Conservation (phyloP, 2,113 vertebrate genomes). For the Dryoscopus gambensis region DNA sequence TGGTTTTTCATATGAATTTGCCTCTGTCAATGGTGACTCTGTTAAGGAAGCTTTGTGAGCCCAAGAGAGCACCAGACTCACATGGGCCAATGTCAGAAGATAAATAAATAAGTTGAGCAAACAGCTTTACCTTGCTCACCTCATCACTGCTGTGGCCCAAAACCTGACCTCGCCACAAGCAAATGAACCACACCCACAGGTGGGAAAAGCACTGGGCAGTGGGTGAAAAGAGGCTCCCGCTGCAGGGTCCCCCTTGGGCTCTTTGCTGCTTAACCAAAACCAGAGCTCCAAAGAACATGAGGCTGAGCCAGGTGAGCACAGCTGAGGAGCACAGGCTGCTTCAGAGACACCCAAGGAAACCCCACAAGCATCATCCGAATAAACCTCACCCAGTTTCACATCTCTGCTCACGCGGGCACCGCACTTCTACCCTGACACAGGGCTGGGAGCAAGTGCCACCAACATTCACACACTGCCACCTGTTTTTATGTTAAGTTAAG, state of each 20-base stretch:
- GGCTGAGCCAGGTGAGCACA: not conserved
- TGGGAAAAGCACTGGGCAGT: not conserved
- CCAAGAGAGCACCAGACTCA: not conserved
- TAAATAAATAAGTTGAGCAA: not conserved
- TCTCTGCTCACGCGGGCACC: not conserved
- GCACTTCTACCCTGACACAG: fast-evolving
- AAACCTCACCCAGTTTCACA: not conserved
- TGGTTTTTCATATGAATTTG: not conserved
- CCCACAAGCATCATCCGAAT: fast-evolving
- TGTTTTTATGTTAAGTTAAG: fast-evolving
- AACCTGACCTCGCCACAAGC: not conserved
- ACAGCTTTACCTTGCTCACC: not conserved
- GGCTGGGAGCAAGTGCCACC: not conserved
- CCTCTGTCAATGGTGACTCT: not conserved
- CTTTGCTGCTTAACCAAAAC: not conserved
- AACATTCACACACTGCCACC: fast-evolving
- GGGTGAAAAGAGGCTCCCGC: not conserved
- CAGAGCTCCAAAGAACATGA: not conserved
- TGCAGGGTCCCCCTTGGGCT: not conserved
- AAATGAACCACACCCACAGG: not conserved
- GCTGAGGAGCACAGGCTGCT: not conserved
- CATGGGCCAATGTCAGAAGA: fast-evolving
- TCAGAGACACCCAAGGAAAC: not conserved
- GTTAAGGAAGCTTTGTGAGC: not conserved
- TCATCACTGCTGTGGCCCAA: not conserved